Evolutionary conservation across 2,888 invertebrate species (phyloP).

Genomic region (Cyclophora punctaria): DNA sequence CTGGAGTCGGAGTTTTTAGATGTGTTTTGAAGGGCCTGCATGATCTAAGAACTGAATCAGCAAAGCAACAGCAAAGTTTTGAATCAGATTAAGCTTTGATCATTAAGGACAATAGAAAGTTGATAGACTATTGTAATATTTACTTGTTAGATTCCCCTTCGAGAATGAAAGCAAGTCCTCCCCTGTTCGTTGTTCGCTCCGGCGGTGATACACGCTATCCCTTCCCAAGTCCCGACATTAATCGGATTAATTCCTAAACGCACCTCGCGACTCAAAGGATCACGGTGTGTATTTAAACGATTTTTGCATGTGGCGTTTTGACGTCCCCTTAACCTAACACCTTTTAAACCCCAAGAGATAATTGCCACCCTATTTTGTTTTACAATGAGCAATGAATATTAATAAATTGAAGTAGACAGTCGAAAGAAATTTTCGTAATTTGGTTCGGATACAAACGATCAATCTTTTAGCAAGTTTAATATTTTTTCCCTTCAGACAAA

Average conservation of each 20-base stretch:
- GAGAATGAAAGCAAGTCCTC: conserved; percentile 5
- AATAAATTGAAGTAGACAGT: conserved; percentile 42
- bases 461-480: conserved; percentile 37
- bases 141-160: too few species aligned
- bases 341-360: conserved; percentile 38
- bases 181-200: conserved; percentile 13
- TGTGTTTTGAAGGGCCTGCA: too few species aligned
- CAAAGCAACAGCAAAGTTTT: too few species aligned
- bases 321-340: conserved; percentile 48
- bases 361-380: conserved; percentile 50
- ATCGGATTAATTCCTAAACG: conserved; percentile 61
- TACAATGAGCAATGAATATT: conserved; percentile 65
- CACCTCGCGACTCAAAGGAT: conserved; percentile 40
- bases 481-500: conserved; percentile 33
- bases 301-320: conserved; percentile 61
- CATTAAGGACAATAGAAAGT: too few species aligned
- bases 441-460: conserved; percentile 31
- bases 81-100: too few species aligned
- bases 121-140: too few species aligned
- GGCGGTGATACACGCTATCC: conserved; percentile 17
- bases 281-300: conserved; percentile 47
- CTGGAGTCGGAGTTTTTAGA: too few species aligned
- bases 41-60: too few species aligned
- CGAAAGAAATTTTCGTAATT: conserved; percentile 24
- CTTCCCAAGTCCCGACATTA: conserved; percentile 41